These are phyloP conservation scores for Leuctra nigra DNA, from an alignment of 2,888 invertebrate genomes.

Conservation along the genomic window DNA sequence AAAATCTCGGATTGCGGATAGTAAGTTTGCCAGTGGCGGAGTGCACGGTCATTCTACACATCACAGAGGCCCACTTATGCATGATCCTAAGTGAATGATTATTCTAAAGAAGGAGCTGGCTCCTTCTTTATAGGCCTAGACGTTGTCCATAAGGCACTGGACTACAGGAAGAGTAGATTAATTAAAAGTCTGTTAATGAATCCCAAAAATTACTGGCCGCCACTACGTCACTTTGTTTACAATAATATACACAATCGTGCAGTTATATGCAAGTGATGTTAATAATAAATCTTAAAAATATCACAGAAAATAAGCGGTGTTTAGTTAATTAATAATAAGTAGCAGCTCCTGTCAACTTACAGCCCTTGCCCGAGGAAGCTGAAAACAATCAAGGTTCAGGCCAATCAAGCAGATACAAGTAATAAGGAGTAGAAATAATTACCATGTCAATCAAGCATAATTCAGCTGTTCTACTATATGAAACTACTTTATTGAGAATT, in stretches of 20 bases:
- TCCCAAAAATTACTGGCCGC: too few relatives aligned
- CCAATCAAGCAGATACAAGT: constrained; percentile 29
- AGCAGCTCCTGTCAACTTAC: constrained; percentile 28
- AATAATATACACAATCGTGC: constrained; percentile 11
- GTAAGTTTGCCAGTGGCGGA: too few relatives aligned
- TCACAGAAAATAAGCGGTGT: constrained; percentile 20
- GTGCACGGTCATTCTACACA: too few relatives aligned
- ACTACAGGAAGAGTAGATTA: neutral
- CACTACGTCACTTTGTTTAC: neutral
- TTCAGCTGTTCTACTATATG: constrained; percentile 47
- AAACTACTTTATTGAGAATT: constrained; percentile 50
- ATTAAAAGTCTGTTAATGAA: too few relatives aligned
- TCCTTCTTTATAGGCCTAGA: neutral
- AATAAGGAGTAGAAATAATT: constrained; percentile 29
- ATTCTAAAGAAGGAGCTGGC: constrained; percentile 7
- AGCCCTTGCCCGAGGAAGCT: constrained; percentile 26
- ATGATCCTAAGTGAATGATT: too few relatives aligned
- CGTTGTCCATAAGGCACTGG: constrained; percentile 2
- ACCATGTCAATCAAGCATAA: constrained; percentile 35
- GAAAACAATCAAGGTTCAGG: constrained; percentile 29
- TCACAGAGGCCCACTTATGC: neutral
- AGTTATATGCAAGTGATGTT: constrained; percentile 19
- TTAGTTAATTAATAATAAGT: constrained; percentile 7
- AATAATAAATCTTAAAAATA: constrained; percentile 15
- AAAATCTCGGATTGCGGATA: too few relatives aligned